Evolutionary conservation across 1,140 invertebrate genomes (phyloP), one percentile per base, ranked within the genome.

Genomic region (Pristionchus pacificus): DNA sequence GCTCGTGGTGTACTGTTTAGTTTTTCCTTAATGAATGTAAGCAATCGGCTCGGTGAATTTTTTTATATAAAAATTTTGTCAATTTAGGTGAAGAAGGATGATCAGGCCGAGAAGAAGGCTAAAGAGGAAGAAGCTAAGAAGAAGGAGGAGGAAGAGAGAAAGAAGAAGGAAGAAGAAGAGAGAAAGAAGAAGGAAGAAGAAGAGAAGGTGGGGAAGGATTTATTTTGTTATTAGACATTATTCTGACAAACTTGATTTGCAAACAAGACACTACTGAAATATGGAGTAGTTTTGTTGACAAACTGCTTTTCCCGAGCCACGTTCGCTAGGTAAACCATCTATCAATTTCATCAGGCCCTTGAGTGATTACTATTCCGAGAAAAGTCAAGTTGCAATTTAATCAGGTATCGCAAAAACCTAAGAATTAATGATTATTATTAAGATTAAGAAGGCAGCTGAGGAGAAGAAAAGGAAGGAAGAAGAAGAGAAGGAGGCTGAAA

Each of bases 61-160:
- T n/a, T n/a, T n/a, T n/a, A n/a, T n/a, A n/a, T n/a, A n/a, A n/a
- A n/a, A n/a, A n/a, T n/a, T n/a, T n/a, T n/a, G n/a, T n/a, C n/a
- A n/a, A n/a, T n/a, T n/a, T n/a, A n/a, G n/a, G n/a, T n/a, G n/a
- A n/a, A n/a, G 29, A 27, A 38, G 38, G 65, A 68, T 13, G n/a
- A 29, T 60, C 19, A 60, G 62, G 29, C 38, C 19, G 33, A 68
- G 65, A 60, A 68, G 65, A 68, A 60, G n/a, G 38, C 3, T 38
- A 29, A 68, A 60, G 65, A 68, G n/a, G 24, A n/a, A 14, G 49
- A 68, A 38, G 57, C 64, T 24, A 60, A 68, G 14, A 25, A 24
- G 24, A 25, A 14, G 10, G 60, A 27, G 25, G n/a, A 25, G 10
- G 60, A 27, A 27, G n/a, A 25, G 25, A 10, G 24, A 24, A 30